Base-by-base conservation (phyloP, 2,888 invertebrate species). In the Cancer borealis region DNA sequence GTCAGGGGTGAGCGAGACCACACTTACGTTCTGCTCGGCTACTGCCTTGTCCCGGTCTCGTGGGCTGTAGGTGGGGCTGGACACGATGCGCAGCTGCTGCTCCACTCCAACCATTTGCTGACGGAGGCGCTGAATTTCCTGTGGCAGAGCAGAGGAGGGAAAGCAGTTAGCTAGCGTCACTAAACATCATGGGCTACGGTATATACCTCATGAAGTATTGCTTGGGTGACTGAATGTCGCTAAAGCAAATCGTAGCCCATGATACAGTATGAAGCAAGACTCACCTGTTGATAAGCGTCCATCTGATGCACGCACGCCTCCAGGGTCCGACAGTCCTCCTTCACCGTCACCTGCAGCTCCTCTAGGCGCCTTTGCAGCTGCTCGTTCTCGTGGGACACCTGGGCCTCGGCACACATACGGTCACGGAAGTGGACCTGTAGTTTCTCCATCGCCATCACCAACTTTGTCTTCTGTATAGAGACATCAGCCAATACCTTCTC, bases 381-480 rank as follows among this genome's bases (percentile, higher is more conserved):
- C 96, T 97, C 97, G 93, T 98, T 98, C 94, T 97, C 97, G 96
- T 98, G 97, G 96, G 97, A 97, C 92, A 98, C 98, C 96, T 98
- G 97, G 96, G 97, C 97, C 97, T 98, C 98, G 96, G 98, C 98
- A 93, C 98, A 98, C 96, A 98, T 98, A 95, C 98, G 98, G 95
- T 98, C 98, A 95, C 98, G 98, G 97, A 99, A 98, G 97, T 99
- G 99, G 94, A 99, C 98, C 98, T 98, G 97, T 79, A 99, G 97
- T 97, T 99, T 99, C 97, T 99, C 99, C 96, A 98, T 98, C 93
- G 99, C 98, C 96, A 99, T 97, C 87, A 98, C 97, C 96, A 99
- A 98, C 97, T 99, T 99, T 1, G 98, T 98, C 96, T 98, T 98
- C 96, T 99, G 99, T 96, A 98, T 98, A 96, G 98, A 97, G 94